A percentile compares a stretch with the other conserved stretches of the same genome.
Conservation (phyloP, 2,113 vertebrate species). For the Cercopithecus mona region DNA sequence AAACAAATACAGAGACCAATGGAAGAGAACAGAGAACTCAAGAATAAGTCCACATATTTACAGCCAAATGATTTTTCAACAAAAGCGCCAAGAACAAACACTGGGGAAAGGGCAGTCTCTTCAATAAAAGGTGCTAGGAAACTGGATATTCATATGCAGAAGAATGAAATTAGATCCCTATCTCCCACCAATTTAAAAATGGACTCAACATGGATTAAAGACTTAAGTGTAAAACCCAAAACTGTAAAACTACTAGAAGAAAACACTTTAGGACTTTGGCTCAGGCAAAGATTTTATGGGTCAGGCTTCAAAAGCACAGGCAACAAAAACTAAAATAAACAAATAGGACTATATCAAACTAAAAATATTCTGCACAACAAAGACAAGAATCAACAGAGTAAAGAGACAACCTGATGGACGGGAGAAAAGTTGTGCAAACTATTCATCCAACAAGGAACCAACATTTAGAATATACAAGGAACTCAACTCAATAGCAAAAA, state of each 20-base stretch:
- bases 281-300: not conserved
- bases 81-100: not conserved
- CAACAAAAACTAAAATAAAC: not conserved
- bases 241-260: not conserved
- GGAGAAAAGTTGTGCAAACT: not conserved
- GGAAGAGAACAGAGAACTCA: not conserved
- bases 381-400: not conserved
- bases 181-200: not conserved
- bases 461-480: not conserved
- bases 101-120: not conserved
- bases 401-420: not conserved
- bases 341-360: not conserved
- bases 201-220: not conserved
- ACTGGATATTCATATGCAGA: not conserved
- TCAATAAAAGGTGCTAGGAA: not conserved
- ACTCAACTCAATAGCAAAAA: not conserved
- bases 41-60: not conserved
- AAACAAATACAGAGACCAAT: not conserved
- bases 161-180: not conserved
- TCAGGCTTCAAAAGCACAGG: not conserved
- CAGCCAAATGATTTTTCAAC: not conserved
- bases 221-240: not conserved
- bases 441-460: not conserved
- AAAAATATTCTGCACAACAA: not conserved
- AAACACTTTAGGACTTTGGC: not conserved